Percentiles rank a stretch among this genome's conserved stretches.
phyloP scores from a whole-genome alignment of 2,113 vertebrate genomes.

The Atherinomorus stipes region DNA sequence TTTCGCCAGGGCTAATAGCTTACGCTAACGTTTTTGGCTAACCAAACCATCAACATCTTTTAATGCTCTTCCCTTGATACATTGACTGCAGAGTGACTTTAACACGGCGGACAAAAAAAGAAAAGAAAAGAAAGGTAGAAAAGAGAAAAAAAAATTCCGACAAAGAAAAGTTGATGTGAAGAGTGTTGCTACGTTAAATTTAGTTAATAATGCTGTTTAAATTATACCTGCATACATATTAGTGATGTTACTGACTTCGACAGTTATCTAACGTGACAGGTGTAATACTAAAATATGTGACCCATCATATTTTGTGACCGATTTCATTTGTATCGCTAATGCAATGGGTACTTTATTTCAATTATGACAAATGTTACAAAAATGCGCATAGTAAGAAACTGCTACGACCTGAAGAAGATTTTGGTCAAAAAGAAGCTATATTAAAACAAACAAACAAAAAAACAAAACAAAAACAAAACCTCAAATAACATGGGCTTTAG shows the following conservation, averaged over 20 bases:
- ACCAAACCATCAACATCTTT: constrained; percentile 34
- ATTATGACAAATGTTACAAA: no score
- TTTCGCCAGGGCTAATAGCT: constrained; percentile 41
- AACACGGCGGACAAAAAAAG: background rate
- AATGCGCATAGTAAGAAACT: no score
- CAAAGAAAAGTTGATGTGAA: constrained; percentile 8
- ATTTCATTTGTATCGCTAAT: no score
- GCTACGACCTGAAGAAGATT: no score
- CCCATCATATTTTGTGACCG: no score
- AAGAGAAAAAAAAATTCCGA: background rate
- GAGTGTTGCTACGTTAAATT: background rate
- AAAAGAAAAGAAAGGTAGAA: no score
- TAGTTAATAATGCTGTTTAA: background rate
- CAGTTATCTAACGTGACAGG: constrained; percentile 20
- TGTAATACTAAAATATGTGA: background rate
- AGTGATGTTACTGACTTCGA: background rate
- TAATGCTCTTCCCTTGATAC: constrained; percentile 12
- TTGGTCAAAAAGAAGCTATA: no score
- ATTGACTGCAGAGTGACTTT: background rate
- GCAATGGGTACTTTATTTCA: no score
- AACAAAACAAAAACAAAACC: no score
- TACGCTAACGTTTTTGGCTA: constrained; percentile 46
- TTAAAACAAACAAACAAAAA: no score
- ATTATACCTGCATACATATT: background rate
- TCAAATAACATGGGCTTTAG: no score